Evolutionary conservation across 2,888 invertebrate species (phyloP), one percentile per base, ranked within the genome.

Genomic region (Nyleta sp.): DNA sequence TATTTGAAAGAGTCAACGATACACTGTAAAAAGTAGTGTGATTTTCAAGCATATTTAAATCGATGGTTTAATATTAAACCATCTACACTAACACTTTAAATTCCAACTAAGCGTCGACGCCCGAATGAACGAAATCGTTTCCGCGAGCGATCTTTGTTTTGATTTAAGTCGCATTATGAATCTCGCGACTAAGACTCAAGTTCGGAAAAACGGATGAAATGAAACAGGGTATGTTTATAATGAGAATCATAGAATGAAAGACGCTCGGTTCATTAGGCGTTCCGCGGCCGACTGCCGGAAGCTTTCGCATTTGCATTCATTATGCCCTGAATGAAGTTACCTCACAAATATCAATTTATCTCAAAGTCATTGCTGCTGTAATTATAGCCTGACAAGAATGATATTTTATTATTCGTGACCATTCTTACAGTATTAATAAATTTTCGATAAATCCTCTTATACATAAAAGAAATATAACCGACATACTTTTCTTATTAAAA

Each of bases 161-260:
- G 40, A 48, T 40, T 48, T 57, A 15, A 38, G 28, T 13, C 31
- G 5, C 17, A 60, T 50, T 59, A 46, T 31, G 17, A 70, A 52
- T 4, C 31, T 8, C 7, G 18, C 10, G 33, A 38, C 60, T 28
- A 52, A 72, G 42, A 55, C 62, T 46, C 17, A 55, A 70, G 60
- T 40, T 52, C 22, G 35, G 24, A 57, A 57, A 48, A 59, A 60
- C 44, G 35, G 28, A 72, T 38, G 53, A 46, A 62, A 55, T 46
- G 71, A 33, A 72, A 55, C 60, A 53, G 28, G 62, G 44, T 46
- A 53, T 62, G 62, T 46, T 62, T 62, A 62, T 55, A 62, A 72
- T 72, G 62, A 70, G 70, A 70, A 60, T 60, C 60, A 44, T 50
- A 38, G 71, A 62, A 60, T 71, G 71, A 71, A 71, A 71, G 60